Evolutionary conservation across 2,888 invertebrate genomes (phyloP), one percentile per base, ranked within the genome.

Genomic region (Nephrotoma flavescens): DNA sequence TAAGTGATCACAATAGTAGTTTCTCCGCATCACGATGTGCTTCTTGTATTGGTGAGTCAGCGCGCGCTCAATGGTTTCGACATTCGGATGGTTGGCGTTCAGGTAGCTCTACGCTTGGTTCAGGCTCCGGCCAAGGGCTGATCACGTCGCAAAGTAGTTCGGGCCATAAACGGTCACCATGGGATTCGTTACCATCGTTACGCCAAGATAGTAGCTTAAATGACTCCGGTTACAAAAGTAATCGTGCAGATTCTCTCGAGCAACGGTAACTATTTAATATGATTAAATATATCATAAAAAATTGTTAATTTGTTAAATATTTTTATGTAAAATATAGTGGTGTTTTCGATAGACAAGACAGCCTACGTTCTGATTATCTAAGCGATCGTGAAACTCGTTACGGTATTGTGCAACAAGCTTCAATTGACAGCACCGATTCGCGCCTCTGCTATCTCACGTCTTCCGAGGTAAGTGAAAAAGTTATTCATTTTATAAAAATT

Each of bases 351-450:
- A 94, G 97, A 12, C 97, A 97, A 92, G 97, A 97, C 92, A 97
- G 97, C 91, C 93, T 97, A 88, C 94, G 97, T 86, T 97, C 97
- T 1, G 97, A 97, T 91, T 97, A 97, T 92, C 94, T 97, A 92
- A 97, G 97, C 90, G 97, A 97, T 92, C 94, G 97, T 88, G 97
- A 97, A 90, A 95, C 96, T 19, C 95, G 96, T 89, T 96, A 96
- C 90, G 97, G 97, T 89, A 97, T 97, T 91, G 96, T 97, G 89
- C 97, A 97, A 92, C 98, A 98, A 92, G 97, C 97, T 85, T 97
- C 97, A 86, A 95, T 98, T 88, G 97, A 98, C 91, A 97, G 97
- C 93, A 97, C 97, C 9, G 98, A 98, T 93, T 97, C 97, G 88
- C 94, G 97, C 89, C 95, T 97, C 89, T 97, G 97, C 92, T 98